phyloP scores from a whole-genome alignment of 2,113 vertebrate genomes.

The Ammospiza nelsoni region DNA sequence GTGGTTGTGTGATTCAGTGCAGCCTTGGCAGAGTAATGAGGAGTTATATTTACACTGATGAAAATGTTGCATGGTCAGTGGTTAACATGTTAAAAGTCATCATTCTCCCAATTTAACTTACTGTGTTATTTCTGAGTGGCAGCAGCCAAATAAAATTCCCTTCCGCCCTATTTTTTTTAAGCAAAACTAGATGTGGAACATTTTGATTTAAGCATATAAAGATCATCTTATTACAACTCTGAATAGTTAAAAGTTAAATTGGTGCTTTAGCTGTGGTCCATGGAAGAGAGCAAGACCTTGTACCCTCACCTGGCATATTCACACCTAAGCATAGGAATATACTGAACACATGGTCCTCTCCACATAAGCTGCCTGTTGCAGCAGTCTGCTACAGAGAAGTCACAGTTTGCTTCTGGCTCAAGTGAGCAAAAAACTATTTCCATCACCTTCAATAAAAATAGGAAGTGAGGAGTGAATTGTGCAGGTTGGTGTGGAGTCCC shows the following conservation, averaged over 20 bases:
- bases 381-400: not conserved
- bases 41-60: slow-evolving; percentile 56
- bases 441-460: not conserved
- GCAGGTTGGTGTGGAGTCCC: not conserved
- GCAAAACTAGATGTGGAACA: not conserved
- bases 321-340: not conserved
- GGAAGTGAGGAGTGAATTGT: not conserved
- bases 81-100: slow-evolving; percentile 51
- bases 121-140: slow-evolving; percentile 27
- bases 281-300: not conserved
- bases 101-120: slow-evolving; percentile 38
- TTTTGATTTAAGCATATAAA: not conserved
- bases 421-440: not conserved
- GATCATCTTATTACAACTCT: not conserved
- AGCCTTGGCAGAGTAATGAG: slow-evolving; percentile 5
- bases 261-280: not conserved
- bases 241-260: not conserved
- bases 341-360: not conserved
- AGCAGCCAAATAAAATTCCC: slow-evolving; percentile 6
- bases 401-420: not conserved
- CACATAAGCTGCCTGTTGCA: not conserved
- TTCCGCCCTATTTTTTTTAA: not conserved
- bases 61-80: slow-evolving; percentile 37
- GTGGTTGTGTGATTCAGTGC: slow-evolving; percentile 47
- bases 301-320: not conserved